Percentiles rank a stretch among this genome's conserved stretches.
Evolutionary conservation across 2,113 vertebrate species (phyloP).

Genomic region (Hypocryptadius cinnamomeus): DNA sequence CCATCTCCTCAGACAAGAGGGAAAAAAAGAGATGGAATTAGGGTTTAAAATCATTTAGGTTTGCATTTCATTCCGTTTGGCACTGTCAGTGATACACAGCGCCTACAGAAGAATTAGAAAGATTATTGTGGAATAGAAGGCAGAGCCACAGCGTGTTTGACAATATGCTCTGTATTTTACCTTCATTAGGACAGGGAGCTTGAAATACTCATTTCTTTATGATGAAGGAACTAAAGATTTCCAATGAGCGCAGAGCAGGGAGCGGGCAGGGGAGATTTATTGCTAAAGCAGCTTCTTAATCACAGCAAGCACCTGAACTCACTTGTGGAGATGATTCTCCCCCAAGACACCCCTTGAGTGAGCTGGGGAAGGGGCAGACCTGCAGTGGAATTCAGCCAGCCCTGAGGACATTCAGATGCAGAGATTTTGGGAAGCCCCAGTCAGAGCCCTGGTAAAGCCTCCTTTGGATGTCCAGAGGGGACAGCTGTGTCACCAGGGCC

Average conservation of each 20-base stretch:
- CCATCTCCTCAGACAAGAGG: background rate
- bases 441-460: background rate
- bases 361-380: background rate
- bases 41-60: background rate
- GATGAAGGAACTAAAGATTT: slow-evolving; percentile 51
- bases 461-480: background rate
- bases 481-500: accelerated
- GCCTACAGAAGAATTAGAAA: background rate
- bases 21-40: background rate
- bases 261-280: background rate
- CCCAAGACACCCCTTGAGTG: background rate
- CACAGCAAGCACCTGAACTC: background rate
- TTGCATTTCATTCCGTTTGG: background rate
- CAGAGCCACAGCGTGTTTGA: background rate
- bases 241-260: background rate
- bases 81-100: background rate
- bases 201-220: slow-evolving; percentile 40
- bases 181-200: slow-evolving; percentile 36
- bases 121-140: background rate
- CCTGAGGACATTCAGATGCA: background rate
- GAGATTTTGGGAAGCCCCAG: background rate
- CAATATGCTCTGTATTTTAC: background rate
- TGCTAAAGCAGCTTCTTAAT: background rate
- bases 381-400: background rate
- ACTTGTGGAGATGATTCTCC: background rate